Evolutionary conservation across 2,888 invertebrate species (phyloP).

Genomic region (Lampropteryx suffumata): DNA sequence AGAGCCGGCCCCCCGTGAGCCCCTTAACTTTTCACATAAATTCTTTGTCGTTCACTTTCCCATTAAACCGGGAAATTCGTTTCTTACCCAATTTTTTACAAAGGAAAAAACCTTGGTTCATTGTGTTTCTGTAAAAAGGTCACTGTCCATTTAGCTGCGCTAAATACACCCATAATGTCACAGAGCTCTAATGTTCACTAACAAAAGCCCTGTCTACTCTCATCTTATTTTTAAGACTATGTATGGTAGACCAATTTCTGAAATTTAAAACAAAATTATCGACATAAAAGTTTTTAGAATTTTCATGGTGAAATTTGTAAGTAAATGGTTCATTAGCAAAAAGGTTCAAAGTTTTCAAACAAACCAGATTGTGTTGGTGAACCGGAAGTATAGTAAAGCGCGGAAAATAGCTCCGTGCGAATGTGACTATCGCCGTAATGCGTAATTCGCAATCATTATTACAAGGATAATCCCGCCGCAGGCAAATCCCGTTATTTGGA

Average conservation of each 20-base stretch:
- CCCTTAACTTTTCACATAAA: conserved; percentile 71
- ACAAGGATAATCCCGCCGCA: conserved; percentile 19
- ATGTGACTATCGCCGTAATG: conserved; percentile 11
- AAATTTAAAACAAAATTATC: too few relatives aligned
- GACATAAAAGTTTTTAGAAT: too few relatives aligned
- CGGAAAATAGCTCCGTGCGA: neutral
- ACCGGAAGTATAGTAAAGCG: neutral
- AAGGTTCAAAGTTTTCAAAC: too few relatives aligned
- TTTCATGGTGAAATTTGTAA: too few relatives aligned
- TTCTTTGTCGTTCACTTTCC: conserved; percentile 62
- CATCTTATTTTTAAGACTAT: too few relatives aligned
- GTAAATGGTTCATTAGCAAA: too few relatives aligned
- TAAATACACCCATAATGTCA: too few relatives aligned
- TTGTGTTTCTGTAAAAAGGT: too few relatives aligned
- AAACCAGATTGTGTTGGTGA: neutral
- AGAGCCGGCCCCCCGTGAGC: conserved; percentile 20
- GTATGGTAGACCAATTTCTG: too few relatives aligned
- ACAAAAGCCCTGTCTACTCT: too few relatives aligned
- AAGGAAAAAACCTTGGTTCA: conserved; percentile 2
- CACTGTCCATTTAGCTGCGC: too few relatives aligned
- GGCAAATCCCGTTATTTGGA: conserved; percentile 20
- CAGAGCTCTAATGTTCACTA: too few relatives aligned
- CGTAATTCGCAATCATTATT: conserved; percentile 24
- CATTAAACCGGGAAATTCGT: conserved; percentile 56
- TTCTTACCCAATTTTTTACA: conserved; percentile 15